These are phyloP conservation scores for Drosophila anceps DNA, from an alignment of 2,888 invertebrate genomes.

Conservation along the genomic window DNA sequence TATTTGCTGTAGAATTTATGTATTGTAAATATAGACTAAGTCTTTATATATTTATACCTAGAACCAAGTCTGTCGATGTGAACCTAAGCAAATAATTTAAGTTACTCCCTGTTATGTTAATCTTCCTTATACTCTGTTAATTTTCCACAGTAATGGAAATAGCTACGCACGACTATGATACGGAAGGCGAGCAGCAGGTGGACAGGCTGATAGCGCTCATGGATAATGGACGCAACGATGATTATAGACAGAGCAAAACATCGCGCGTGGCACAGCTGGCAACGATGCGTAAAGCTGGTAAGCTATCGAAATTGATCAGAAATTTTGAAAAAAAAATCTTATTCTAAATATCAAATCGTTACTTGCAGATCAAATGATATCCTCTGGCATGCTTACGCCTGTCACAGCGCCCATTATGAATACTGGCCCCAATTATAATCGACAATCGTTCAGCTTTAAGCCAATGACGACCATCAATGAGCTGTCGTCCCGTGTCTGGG, in stretches of 20 bases:
- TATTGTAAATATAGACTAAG: not conserved
- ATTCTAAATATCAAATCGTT: not conserved
- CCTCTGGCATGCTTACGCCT: conserved; percentile 86
- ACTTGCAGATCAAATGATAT: conserved; percentile 86
- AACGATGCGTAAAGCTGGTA: conserved; percentile 85
- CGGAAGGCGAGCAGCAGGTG: conserved; percentile 82
- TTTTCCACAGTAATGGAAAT: conserved; percentile 90
- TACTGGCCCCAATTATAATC: not conserved
- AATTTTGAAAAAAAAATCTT: too few species aligned
- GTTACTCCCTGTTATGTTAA: not conserved
- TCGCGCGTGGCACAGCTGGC: conserved; percentile 83
- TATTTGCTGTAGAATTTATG: not conserved
- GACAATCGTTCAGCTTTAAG: conserved; percentile 38
- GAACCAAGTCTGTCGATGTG: too few species aligned
- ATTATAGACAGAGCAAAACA: conserved; percentile 86
- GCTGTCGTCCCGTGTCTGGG: conserved; percentile 72
- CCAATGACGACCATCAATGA: conserved; percentile 77
- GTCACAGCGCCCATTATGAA: conserved; percentile 85
- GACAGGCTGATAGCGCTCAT: conserved; percentile 87
- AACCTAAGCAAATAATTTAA: not conserved
- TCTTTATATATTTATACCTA: too few species aligned
- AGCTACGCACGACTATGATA: conserved; percentile 92
- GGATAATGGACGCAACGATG: conserved; percentile 87
- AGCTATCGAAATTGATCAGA: not conserved
- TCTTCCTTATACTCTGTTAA: not conserved